Percentiles rank a stretch among this genome's conserved stretches.
Evolutionary conservation across 2,888 invertebrate genomes (phyloP).

Genomic region (Noctuana brunneofusca): DNA sequence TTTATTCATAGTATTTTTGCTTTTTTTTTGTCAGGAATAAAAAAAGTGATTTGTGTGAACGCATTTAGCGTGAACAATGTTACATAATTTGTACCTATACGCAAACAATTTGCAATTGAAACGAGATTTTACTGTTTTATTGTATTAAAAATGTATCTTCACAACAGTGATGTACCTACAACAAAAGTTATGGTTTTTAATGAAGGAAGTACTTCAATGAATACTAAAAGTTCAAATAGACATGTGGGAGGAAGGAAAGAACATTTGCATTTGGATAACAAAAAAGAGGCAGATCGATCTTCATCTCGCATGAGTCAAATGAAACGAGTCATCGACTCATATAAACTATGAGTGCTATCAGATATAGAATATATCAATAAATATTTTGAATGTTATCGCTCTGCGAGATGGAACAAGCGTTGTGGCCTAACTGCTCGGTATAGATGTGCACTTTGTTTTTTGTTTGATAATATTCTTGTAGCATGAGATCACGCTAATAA

Average conservation of each 20-base stretch:
- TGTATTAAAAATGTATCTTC: no score
- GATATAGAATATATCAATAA: slow-evolving; percentile 51
- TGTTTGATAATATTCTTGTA: slow-evolving; percentile 25
- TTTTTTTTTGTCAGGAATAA: not conserved
- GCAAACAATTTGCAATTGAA: no score
- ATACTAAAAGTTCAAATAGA: not conserved
- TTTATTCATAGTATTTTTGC: no score
- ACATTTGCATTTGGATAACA: slow-evolving; percentile 22
- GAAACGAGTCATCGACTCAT: slow-evolving; percentile 54
- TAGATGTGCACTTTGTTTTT: slow-evolving; percentile 28
- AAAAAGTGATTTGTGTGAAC: no score
- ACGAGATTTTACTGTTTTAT: no score
- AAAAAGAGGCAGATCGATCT: slow-evolving; percentile 28
- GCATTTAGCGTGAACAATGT: no score
- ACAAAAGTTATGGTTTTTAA: no score
- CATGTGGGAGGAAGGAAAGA: slow-evolving; percentile 5
- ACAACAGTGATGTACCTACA: no score
- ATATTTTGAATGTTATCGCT: slow-evolving; percentile 50
- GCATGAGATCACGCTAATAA: slow-evolving; percentile 29
- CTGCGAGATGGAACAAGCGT: slow-evolving; percentile 13
- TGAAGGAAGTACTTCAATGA: not conserved
- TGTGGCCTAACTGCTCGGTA: slow-evolving; percentile 5
- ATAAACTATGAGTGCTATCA: slow-evolving; percentile 53
- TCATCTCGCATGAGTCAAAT: slow-evolving; percentile 57
- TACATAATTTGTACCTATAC: no score